Evolutionary conservation across 2,888 invertebrate genomes (phyloP), one percentile per base, ranked within the genome.

Genomic region (Stomorhina lunata): DNA sequence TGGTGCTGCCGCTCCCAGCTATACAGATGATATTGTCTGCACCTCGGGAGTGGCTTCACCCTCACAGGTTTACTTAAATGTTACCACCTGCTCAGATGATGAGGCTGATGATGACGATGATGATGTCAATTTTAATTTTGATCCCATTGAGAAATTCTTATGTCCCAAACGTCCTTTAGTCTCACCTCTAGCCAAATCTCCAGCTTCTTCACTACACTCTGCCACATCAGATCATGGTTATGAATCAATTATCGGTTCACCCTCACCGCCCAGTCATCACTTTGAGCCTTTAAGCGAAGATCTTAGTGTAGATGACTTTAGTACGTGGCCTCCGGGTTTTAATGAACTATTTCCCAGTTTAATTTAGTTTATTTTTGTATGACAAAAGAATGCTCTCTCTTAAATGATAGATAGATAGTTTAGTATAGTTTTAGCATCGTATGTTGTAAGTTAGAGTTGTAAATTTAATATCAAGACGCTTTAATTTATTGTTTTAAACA

Each of bases 261-360:
- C 94, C 1, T 82, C 84, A 29, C 76, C 84, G 3, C 81, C 84
- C 1, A 66, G 87, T 40, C 81, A 88, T 68, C 85, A 87, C 61
- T 80, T 86, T 75, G 85, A 88, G n/a, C 77, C 80, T 10, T 85
- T 85, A 0, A 86, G 85, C 17, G 89, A 88, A 7, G 89, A 94
- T 88, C 95, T 95, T 88, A 92, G 94, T 87, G 95, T 95, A 95
- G 94, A 95, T 88, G 94, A 95, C 87, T 77, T 72, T 17, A 94
- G 94, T 88, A 94, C 66, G 22, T 82, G 82, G 82, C 82, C 82
- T 22, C 53, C 71, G 20, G 79, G 94, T 86, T 94, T 96, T 86
- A 94, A 95, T 81, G 95, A 96, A 91, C 91, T 96, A 85, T 96
- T 96, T 91, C 96, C 96, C 40, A 93, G 93, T 82, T 92, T 96